Evolutionary conservation across 2,888 invertebrate species (phyloP).

Genomic region (Eupithecia inturbata): DNA sequence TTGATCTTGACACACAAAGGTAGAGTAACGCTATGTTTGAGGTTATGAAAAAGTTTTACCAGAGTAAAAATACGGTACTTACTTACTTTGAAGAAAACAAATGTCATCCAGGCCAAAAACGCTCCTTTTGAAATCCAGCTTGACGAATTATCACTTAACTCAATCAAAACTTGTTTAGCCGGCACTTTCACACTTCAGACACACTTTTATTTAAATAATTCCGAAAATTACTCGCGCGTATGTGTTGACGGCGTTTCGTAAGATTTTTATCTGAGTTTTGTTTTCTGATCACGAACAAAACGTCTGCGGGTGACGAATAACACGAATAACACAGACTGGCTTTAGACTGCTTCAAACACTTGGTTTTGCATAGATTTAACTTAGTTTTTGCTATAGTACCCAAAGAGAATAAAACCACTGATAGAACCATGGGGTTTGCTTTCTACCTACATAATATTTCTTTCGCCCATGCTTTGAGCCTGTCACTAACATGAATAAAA

Average conservation of each 20-base stretch:
- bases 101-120: slow-evolving; percentile 59
- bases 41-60: slow-evolving; percentile 45
- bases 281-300: slow-evolving; percentile 71
- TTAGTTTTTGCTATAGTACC: neutral
- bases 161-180: slow-evolving; percentile 26
- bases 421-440: too few species aligned
- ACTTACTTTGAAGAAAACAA: slow-evolving; percentile 57
- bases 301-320: slow-evolving; percentile 52
- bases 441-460: neutral
- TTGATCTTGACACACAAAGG: slow-evolving; percentile 52
- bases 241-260: slow-evolving; percentile 50
- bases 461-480: neutral
- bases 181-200: slow-evolving; percentile 45
- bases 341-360: neutral
- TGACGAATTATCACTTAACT: slow-evolving; percentile 45
- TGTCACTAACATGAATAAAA: neutral
- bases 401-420: too few species aligned
- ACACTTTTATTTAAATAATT: slow-evolving; percentile 30
- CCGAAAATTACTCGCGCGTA: slow-evolving; percentile 29
- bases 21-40: slow-evolving; percentile 42
- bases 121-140: slow-evolving; percentile 69
- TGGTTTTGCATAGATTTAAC: slow-evolving; percentile 7
- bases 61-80: slow-evolving; percentile 1
- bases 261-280: slow-evolving; percentile 67
- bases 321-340: slow-evolving; percentile 18